phyloP scores from a whole-genome alignment of 2,888 invertebrate species.

The Melanotus villosus region DNA sequence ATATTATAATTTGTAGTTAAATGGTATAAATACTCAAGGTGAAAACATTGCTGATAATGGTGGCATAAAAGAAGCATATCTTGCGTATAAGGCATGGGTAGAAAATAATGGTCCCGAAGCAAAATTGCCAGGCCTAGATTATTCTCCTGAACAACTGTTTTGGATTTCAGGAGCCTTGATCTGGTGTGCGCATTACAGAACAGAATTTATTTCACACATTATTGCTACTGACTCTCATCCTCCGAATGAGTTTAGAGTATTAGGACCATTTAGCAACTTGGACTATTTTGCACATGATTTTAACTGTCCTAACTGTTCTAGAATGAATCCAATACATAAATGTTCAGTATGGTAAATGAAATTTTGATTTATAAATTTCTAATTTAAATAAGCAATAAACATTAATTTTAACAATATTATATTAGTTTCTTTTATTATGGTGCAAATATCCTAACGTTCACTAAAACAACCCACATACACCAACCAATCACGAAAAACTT shows the following conservation, averaged over 20 bases:
- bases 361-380: no score
- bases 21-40: conserved; percentile 81
- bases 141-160: conserved; percentile 69
- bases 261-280: conserved; percentile 27
- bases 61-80: conserved; percentile 88
- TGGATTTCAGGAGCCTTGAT: conserved; percentile 74
- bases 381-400: no score
- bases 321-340: conserved; percentile 38
- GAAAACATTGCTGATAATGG: conserved; percentile 96
- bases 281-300: conserved; percentile 41
- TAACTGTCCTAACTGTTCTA: conserved; percentile 26
- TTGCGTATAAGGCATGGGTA: conserved; percentile 63
- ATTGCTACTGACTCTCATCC: conserved; percentile 61
- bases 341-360: conserved; percentile 34
- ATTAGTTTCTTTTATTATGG: no score
- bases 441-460: no score
- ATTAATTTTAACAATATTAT: no score
- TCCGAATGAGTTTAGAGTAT: conserved; percentile 22
- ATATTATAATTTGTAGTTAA: conserved; percentile 16
- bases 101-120: conserved; percentile 60
- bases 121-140: conserved; percentile 61
- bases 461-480: no score
- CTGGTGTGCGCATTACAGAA: conserved; percentile 71
- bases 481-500: no score
- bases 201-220: conserved; percentile 62